A percentile compares a stretch with the other conserved stretches of the same genome.
phyloP scores from a whole-genome alignment of 2,888 invertebrate species.

The Dynastes grantii region DNA sequence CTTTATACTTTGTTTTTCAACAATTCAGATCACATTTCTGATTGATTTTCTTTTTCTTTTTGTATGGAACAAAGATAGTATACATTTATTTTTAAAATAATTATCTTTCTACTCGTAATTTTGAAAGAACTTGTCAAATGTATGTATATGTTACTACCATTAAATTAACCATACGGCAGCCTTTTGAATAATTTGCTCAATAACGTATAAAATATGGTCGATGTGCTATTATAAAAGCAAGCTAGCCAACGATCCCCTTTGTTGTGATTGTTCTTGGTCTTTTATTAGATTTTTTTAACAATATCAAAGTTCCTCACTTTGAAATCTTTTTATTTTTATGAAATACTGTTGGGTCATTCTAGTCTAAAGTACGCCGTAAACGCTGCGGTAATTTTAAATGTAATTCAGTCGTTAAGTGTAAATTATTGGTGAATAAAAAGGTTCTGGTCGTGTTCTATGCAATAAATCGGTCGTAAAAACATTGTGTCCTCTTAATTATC shows the following conservation, averaged over 20 bases:
- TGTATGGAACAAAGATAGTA: too few relatives aligned
- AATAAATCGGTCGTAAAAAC: conserved; percentile 35
- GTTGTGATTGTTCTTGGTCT: neutral
- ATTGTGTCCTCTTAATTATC: conserved; percentile 39
- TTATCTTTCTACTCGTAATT: too few relatives aligned
- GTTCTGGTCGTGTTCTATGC: conserved; percentile 1
- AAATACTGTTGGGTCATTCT: conserved; percentile 4
- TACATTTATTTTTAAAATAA: too few relatives aligned
- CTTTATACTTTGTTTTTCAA: too few relatives aligned
- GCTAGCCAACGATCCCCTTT: neutral
- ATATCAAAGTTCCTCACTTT: neutral
- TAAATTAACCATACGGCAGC: conserved; percentile 16
- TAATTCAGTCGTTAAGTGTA: conserved; percentile 37
- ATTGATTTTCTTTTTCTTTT: too few relatives aligned
- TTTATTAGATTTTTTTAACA: neutral
- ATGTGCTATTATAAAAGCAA: neutral
- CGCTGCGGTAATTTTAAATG: conserved; percentile 35
- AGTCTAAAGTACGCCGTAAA: conserved; percentile 23
- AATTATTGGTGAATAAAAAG: conserved; percentile 39
- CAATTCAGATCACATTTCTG: too few relatives aligned
- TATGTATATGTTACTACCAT: too few relatives aligned
- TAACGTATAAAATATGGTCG: conserved; percentile 3
- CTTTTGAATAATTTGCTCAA: conserved; percentile 4
- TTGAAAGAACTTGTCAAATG: too few relatives aligned
- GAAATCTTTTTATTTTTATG: neutral